A percentile compares a stretch with the other conserved stretches of the same genome.
Conservation (phyloP, 2,888 invertebrate species). For the Brenthis ino region DNA sequence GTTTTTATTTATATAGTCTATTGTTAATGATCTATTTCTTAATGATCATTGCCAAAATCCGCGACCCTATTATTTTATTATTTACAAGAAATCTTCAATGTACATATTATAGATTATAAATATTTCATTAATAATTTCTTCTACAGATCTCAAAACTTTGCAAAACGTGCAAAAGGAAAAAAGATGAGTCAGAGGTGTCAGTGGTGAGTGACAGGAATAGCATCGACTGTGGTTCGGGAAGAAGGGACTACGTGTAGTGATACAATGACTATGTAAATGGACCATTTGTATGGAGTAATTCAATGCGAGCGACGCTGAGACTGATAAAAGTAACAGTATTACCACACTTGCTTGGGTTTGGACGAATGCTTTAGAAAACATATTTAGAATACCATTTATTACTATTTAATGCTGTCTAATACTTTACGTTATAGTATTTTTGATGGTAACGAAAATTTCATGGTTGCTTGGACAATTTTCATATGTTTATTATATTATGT, state of each 20-base stretch:
- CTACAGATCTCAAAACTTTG: constrained; percentile 68
- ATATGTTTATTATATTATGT: not conserved
- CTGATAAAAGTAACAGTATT: constrained; percentile 74
- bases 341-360: constrained; percentile 43
- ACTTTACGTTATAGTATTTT: not conserved
- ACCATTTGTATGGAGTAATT: constrained; percentile 35
- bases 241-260: constrained; percentile 72
- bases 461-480: not conserved
- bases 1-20: too few species aligned
- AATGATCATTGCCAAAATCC: too few species aligned
- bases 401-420: constrained; percentile 1
- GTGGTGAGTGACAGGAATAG: constrained; percentile 76
- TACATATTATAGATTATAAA: not conserved
- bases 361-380: not conserved
- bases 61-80: too few species aligned
- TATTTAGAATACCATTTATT: not conserved
- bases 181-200: constrained; percentile 68
- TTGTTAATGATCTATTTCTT: too few species aligned
- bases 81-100: too few species aligned
- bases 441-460: constrained; percentile 7
- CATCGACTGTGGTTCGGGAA: constrained; percentile 62
- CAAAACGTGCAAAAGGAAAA: constrained; percentile 65
- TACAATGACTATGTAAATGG: constrained; percentile 22
- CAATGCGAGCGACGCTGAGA: constrained; percentile 54
- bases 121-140: constrained; percentile 28